Percentiles rank a stretch among this genome's conserved stretches.
Evolutionary conservation across 2,888 invertebrate genomes (phyloP).

Genomic region (Tenthredo mesomela): DNA sequence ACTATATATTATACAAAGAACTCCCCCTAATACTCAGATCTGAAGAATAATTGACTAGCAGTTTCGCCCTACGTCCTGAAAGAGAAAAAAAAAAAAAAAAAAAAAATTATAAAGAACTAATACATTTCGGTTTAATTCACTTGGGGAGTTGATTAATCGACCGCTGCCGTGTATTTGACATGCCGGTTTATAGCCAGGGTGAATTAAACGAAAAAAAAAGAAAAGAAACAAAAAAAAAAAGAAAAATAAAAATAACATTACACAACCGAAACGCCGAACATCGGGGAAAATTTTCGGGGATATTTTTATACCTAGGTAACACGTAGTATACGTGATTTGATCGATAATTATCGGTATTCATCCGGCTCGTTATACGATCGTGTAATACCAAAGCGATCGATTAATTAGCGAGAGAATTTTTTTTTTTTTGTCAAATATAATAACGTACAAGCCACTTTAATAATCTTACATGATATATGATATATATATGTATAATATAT

Average conservation of each 20-base stretch:
- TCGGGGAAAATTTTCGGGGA: not conserved
- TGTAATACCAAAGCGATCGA: not conserved
- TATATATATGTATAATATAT: not conserved
- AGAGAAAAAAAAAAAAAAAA: not conserved
- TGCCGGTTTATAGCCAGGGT: not conserved
- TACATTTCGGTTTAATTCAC: not conserved
- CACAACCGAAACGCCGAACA: not conserved
- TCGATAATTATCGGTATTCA: not conserved
- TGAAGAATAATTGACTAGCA: not conserved
- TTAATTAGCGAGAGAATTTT: not conserved
- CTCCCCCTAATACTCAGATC: not conserved
- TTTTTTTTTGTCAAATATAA: too few relatives aligned
- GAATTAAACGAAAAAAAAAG: not conserved
- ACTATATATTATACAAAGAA: too few relatives aligned
- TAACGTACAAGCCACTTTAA: too few relatives aligned
- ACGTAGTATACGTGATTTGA: not conserved
- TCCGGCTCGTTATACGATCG: not conserved
- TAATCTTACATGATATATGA: too few relatives aligned
- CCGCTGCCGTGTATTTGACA: slow-evolving; percentile 4
- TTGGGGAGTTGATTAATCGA: not conserved
- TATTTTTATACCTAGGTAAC: not conserved
- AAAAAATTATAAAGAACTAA: not conserved
- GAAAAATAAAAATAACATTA: not conserved
- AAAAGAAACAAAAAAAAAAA: not conserved
- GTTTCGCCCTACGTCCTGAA: not conserved